These are phyloP conservation scores for Drosophila pruinosa DNA, from an alignment of 1,140 invertebrate species.

Conservation along the genomic window DNA sequence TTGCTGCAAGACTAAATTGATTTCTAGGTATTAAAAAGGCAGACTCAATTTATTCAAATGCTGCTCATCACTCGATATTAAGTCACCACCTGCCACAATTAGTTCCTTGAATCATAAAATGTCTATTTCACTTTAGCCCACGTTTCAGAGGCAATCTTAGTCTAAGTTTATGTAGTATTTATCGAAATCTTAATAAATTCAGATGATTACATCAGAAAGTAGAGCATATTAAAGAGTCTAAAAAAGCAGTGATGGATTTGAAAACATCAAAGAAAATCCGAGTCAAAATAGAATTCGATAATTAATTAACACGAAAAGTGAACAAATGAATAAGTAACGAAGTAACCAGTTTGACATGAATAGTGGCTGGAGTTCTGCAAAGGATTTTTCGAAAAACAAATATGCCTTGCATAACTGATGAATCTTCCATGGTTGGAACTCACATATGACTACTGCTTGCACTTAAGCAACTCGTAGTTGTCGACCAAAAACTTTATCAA, in stretches of 20 bases:
- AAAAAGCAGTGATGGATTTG: conserved; percentile 33
- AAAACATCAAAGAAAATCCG: conserved; percentile 39
- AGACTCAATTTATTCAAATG: conserved; percentile 26
- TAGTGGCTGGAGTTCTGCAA: conserved; percentile 30
- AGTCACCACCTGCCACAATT: conserved; percentile 53
- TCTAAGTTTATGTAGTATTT: no score
- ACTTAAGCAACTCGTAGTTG: background rate
- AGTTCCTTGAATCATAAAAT: conserved; percentile 64
- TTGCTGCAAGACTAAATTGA: conserved; percentile 67
- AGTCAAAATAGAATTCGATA: background rate
- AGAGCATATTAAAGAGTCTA: no score
- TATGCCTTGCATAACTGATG: conserved; percentile 74
- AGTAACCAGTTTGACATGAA: background rate
- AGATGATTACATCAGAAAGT: no score
- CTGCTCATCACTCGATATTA: background rate
- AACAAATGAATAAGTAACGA: conserved; percentile 18
- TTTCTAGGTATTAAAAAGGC: conserved; percentile 57
- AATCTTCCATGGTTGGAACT: conserved; percentile 21
- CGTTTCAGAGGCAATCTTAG: background rate
- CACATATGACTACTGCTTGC: background rate
- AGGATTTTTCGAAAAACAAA: conserved; percentile 61
- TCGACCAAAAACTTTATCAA: conserved; percentile 39
- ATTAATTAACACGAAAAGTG: conserved; percentile 59
- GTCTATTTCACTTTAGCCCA: conserved; percentile 33
- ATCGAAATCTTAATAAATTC: no score